A percentile compares a stretch with the other conserved stretches of the same genome.
Evolutionary conservation across 2,888 invertebrate genomes (phyloP).

Genomic region (Oscheius sp.): DNA sequence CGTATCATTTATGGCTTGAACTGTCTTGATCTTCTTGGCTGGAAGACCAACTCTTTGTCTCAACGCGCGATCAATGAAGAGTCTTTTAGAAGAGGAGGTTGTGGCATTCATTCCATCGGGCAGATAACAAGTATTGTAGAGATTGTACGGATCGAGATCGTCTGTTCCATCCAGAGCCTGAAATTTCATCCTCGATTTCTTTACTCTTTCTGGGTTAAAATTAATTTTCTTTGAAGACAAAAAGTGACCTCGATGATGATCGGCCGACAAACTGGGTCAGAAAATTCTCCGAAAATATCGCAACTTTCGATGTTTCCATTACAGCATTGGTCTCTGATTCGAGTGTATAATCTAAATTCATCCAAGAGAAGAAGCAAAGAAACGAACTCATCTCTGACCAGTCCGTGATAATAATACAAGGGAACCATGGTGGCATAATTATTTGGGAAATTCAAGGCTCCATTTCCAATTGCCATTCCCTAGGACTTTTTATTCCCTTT

Average conservation of each 20-base stretch:
- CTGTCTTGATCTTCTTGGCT: slow-evolving; percentile 13
- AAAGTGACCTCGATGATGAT: slow-evolving; percentile 35
- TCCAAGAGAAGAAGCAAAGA: too few species aligned
- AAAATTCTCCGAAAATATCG: slow-evolving; percentile 43
- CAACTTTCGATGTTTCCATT: slow-evolving; percentile 50
- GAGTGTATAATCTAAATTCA: slow-evolving; percentile 39
- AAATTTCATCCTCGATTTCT: too few species aligned
- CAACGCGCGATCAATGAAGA: slow-evolving; percentile 32
- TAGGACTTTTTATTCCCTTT: slow-evolving; percentile 28
- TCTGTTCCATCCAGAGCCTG: slow-evolving; percentile 44
- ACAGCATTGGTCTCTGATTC: slow-evolving; percentile 45
- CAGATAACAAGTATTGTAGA: slow-evolving; percentile 51
- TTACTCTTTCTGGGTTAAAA: too few species aligned
- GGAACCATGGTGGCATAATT: slow-evolving; percentile 61
- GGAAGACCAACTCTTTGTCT: slow-evolving; percentile 39
- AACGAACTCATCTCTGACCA: slow-evolving; percentile 52
- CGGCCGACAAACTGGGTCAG: slow-evolving; percentile 33
- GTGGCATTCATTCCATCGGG: slow-evolving; percentile 17
- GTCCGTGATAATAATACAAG: slow-evolving; percentile 59
- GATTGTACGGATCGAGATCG: slow-evolving; percentile 55
- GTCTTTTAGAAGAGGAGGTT: not conserved
- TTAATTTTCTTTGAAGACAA: not conserved
- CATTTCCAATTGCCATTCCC: slow-evolving; percentile 74
- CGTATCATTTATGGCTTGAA: not conserved
- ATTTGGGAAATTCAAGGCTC: slow-evolving; percentile 68